These are phyloP conservation scores for Bradypodion pumilum DNA, from an alignment of 2,797 vertebrate genomes.

Conservation along the genomic window DNA sequence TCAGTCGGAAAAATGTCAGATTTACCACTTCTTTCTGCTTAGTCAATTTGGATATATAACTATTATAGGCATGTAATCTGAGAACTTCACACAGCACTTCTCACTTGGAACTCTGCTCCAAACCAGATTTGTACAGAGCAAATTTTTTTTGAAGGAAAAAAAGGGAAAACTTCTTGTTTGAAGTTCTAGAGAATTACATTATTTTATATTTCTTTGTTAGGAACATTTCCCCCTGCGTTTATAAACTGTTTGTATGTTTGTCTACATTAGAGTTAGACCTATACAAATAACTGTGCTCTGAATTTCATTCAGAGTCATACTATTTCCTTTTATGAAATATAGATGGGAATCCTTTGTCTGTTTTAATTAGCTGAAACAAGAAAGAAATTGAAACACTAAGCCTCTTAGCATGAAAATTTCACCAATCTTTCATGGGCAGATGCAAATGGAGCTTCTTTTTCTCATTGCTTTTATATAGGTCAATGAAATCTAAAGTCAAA, in stretches of 20 bases:
- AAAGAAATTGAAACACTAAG: conserved; percentile 44
- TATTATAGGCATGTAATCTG: background rate
- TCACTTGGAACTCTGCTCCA: background rate
- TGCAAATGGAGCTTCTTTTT: conserved; percentile 38
- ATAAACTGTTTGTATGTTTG: conserved; percentile 48
- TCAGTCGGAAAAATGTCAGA: conserved; percentile 13
- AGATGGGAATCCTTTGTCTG: conserved; percentile 65
- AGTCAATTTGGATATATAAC: background rate
- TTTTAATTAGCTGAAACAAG: conserved; percentile 67
- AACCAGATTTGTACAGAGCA: background rate
- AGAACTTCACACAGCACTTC: background rate
- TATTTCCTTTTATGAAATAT: conserved; percentile 71
- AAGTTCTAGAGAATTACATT: background rate
- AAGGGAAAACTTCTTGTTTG: conserved; percentile 7
- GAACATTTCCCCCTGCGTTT: background rate
- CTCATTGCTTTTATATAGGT: conserved; percentile 34
- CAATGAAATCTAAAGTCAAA: conserved; percentile 39
- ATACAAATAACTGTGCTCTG: conserved; percentile 52
- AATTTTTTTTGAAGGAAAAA: background rate
- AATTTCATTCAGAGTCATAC: conserved; percentile 56
- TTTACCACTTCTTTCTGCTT: conserved; percentile 8
- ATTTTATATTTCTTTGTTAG: conserved; percentile 27
- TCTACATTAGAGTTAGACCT: conserved; percentile 58
- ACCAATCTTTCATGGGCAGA: conserved; percentile 52
- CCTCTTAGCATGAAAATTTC: conserved; percentile 73